A percentile compares a stretch with the other conserved stretches of the same genome.
Conservation (phyloP, 2,113 vertebrate genomes). For the Gopherus flavomarginatus region DNA sequence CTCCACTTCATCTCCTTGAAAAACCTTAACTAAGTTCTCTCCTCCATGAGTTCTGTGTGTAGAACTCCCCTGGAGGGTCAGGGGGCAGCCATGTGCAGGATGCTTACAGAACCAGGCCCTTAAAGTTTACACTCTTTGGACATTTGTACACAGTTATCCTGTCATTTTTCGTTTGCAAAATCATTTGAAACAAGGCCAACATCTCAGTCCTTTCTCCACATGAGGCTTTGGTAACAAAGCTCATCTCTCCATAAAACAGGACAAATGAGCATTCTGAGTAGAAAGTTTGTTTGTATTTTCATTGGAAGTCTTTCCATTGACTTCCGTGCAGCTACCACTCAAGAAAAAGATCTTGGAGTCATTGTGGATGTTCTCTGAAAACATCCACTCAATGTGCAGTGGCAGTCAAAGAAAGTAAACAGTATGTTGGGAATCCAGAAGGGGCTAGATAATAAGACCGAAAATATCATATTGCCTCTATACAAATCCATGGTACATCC, state of each 20-base stretch:
- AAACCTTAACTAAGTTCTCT: not conserved
- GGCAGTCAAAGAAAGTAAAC: too few relatives aligned
- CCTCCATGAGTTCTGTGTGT: not conserved
- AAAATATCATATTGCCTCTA: too few relatives aligned
- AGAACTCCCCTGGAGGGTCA: not conserved
- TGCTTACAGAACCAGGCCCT: not conserved
- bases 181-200: not conserved
- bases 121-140: not conserved
- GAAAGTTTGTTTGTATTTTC: not conserved
- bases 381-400: too few relatives aligned
- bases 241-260: not conserved
- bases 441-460: too few relatives aligned
- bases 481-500: too few relatives aligned
- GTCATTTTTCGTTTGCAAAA: not conserved
- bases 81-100: not conserved
- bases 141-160: not conserved
- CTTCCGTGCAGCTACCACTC: not conserved
- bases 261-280: not conserved
- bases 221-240: not conserved
- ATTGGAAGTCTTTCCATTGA: not conserved
- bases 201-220: not conserved
- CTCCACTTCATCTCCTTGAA: not conserved
- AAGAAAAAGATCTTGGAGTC: too few relatives aligned
- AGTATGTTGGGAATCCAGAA: too few relatives aligned
- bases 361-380: too few relatives aligned